A percentile compares a stretch with the other conserved stretches of the same genome.
phyloP scores from a whole-genome alignment of 2,888 invertebrate species.

The Dryococelus australis region DNA sequence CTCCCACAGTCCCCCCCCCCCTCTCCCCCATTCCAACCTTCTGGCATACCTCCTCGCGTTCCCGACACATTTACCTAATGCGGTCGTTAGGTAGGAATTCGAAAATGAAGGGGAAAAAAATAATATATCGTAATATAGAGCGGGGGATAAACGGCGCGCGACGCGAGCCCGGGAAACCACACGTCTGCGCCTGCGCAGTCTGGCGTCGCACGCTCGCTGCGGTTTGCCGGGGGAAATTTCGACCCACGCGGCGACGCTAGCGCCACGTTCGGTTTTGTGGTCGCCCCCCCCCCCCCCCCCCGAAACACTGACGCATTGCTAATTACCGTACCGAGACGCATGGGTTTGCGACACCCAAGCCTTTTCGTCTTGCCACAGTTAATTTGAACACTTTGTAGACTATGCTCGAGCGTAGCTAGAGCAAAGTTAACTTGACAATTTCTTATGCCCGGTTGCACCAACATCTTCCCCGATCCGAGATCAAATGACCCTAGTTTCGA shows the following conservation, averaged over 20 bases:
- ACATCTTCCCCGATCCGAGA: no score
- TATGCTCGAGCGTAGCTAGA: no score
- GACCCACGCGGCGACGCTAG: neutral
- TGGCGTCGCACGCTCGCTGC: neutral
- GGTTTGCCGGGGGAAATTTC: neutral
- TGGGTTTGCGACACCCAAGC: no score
- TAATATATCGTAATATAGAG: neutral
- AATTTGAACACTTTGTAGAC: no score
- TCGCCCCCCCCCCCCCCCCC: no score
- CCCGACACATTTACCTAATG: neutral
- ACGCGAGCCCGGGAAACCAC: neutral
- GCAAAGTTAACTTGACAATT: no score
- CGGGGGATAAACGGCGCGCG: neutral
- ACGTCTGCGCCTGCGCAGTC: neutral
- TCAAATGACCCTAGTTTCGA: no score
- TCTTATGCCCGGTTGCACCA: no score
- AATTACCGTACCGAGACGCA: no score
- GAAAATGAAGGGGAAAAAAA: neutral
- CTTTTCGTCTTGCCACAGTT: no score
- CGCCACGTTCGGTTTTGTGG: no score
- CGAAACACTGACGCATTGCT: no score
- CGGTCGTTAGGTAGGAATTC: neutral
- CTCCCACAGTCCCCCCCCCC: neutral
- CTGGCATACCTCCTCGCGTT: neutral
- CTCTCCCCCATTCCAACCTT: neutral